phyloP scores from a whole-genome alignment of 2,888 invertebrate genomes.

The Eupithecia abbreviata region DNA sequence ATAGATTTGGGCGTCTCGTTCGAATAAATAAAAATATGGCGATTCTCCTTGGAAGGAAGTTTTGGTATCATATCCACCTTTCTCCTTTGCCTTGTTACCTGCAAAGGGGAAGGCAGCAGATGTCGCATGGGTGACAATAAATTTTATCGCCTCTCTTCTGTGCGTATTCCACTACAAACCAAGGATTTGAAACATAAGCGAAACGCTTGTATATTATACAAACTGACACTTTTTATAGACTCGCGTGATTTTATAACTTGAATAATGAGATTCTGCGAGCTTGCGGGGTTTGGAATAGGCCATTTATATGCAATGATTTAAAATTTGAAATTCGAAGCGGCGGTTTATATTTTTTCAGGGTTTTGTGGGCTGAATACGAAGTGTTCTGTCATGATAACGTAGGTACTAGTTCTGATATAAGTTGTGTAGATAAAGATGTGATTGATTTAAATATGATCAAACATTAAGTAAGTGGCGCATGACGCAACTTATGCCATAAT shows the following conservation, averaged over 20 bases:
- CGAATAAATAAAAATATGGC: too few species aligned
- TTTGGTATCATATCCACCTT: conserved; percentile 3
- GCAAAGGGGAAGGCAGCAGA: conserved; percentile 74
- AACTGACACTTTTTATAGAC: conserved; percentile 64
- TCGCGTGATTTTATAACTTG: conserved; percentile 48
- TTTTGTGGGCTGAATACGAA: conserved; percentile 9
- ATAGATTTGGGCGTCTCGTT: too few species aligned
- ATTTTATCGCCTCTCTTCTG: conserved; percentile 80
- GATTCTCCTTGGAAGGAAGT: background rate
- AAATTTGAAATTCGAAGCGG: conserved; percentile 29
- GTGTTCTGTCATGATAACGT: background rate
- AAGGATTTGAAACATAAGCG: conserved; percentile 77
- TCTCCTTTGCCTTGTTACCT: conserved; percentile 44
- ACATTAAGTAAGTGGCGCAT: background rate
- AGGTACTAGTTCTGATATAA: too few species aligned
- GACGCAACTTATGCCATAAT: background rate
- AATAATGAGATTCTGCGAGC: conserved; percentile 39
- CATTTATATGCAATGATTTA: conserved; percentile 39
- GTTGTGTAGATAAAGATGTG: background rate
- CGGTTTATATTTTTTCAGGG: conserved; percentile 11
- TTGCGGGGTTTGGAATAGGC: conserved; percentile 32
- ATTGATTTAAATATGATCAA: background rate
- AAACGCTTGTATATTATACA: conserved; percentile 68
- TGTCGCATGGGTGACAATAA: conserved; percentile 81
- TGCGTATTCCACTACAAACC: conserved; percentile 78